phyloP scores from a whole-genome alignment of 2,888 invertebrate species.

The Apamea anceps region DNA sequence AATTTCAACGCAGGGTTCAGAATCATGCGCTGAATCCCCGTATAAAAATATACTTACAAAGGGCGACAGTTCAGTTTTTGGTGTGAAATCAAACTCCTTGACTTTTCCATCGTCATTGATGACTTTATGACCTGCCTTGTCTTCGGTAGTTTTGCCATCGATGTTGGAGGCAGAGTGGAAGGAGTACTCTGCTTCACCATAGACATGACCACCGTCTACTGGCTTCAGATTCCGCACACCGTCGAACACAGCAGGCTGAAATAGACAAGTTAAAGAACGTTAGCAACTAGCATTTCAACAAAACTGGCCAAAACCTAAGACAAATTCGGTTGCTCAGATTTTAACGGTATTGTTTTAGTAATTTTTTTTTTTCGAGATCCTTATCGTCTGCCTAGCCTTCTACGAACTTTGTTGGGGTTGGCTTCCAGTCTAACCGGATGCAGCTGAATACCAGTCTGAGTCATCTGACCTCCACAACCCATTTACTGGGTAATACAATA shows the following conservation, averaged over 20 bases:
- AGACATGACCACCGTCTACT: conserved; percentile 78
- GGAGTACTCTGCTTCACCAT: conserved; percentile 91
- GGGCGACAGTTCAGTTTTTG: conserved; percentile 32
- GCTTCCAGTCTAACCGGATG: too few species aligned
- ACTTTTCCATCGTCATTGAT: conserved; percentile 93
- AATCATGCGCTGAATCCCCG: too few species aligned
- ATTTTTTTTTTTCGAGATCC: too few species aligned
- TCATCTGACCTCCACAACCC: too few species aligned
- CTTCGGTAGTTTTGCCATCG: conserved; percentile 90
- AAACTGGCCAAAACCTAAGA: background rate
- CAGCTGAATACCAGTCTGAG: too few species aligned
- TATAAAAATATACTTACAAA: conserved; percentile 24
- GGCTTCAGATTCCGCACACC: conserved; percentile 74
- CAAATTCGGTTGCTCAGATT: background rate
- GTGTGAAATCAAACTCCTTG: conserved; percentile 87
- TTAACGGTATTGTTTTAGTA: too few species aligned
- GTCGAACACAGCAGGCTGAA: conserved; percentile 63
- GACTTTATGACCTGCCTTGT: conserved; percentile 91
- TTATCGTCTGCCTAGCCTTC: too few species aligned
- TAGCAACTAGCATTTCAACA: background rate
- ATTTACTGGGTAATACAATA: too few species aligned
- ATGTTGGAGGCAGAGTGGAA: conserved; percentile 90
- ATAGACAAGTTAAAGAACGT: conserved; percentile 10
- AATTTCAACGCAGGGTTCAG: too few species aligned
- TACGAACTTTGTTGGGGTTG: too few species aligned